Conservation (phyloP, 1,140 invertebrate genomes). For the Drosophila navojoa region DNA sequence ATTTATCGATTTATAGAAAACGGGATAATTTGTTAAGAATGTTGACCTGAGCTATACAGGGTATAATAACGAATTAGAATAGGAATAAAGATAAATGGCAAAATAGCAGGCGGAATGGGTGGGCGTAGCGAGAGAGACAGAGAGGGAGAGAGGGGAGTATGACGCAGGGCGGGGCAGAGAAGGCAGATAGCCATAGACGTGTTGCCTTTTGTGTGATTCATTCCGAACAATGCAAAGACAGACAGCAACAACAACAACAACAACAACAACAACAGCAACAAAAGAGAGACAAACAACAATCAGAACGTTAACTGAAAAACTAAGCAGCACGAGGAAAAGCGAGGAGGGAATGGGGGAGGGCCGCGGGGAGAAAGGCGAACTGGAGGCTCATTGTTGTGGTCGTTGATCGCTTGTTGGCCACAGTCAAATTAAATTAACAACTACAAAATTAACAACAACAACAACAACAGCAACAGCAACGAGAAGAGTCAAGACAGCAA, state of each 20-base stretch:
- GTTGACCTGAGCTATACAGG: no score
- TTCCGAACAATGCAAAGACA: constrained; percentile 69
- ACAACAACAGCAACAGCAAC: constrained; percentile 28
- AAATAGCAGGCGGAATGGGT: constrained; percentile 2
- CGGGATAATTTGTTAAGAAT: no score
- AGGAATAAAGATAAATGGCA: neutral
- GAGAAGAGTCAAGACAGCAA: constrained; percentile 16
- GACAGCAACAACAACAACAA: constrained; percentile 32
- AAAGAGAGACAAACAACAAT: constrained; percentile 15
- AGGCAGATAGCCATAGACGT: constrained; percentile 39
- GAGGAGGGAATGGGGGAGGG: constrained; percentile 15
- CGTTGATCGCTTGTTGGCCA: constrained; percentile 70
- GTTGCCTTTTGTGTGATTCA: constrained; percentile 71
- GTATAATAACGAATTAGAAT: neutral
- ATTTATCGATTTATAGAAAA: no score
- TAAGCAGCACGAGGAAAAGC: constrained; percentile 23
- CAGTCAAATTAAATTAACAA: constrained; percentile 76
- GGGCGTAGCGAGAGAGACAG: neutral
- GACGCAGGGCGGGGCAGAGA: neutral
- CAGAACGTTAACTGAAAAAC: constrained; percentile 44
- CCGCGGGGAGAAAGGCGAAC: neutral
- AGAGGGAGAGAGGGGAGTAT: neutral
- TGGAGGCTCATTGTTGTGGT: constrained; percentile 44
- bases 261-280: constrained; percentile 21
- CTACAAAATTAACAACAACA: constrained; percentile 45